Evolutionary conservation across 2,888 invertebrate species (phyloP).

Genomic region (Aphrophora alni): DNA sequence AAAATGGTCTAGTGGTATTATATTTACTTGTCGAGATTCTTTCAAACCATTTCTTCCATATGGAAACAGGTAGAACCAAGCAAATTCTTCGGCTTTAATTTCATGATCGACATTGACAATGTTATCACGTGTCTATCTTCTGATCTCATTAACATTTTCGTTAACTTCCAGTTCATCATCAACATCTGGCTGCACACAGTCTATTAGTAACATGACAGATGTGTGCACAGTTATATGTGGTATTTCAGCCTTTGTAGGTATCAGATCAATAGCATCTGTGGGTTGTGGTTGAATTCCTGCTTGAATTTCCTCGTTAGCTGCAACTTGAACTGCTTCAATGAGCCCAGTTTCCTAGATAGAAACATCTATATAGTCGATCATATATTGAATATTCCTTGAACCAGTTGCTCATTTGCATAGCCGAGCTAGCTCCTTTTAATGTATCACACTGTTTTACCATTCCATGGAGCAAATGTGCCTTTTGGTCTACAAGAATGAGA

Average conservation of each 20-base stretch:
- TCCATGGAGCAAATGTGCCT: slow-evolving; percentile 38
- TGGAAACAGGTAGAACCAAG: slow-evolving; percentile 51
- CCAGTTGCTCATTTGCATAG: slow-evolving; percentile 45
- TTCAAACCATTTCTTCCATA: slow-evolving; percentile 49
- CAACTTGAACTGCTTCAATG: too few species aligned
- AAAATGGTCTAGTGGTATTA: background rate
- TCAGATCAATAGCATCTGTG: too few species aligned
- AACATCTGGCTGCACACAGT: slow-evolving; percentile 43
- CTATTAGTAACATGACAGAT: slow-evolving; percentile 46
- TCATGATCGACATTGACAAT: slow-evolving; percentile 50
- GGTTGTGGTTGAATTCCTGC: too few species aligned
- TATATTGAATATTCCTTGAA: slow-evolving; percentile 41
- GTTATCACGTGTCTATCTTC: slow-evolving; percentile 48
- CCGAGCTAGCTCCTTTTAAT: slow-evolving; percentile 17
- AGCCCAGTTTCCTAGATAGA: too few species aligned
- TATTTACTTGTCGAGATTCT: slow-evolving; percentile 41
- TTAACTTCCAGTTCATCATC: slow-evolving; percentile 45
- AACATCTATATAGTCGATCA: background rate
- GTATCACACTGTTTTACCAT: slow-evolving; percentile 43
- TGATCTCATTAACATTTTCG: slow-evolving; percentile 28
- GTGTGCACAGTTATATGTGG: slow-evolving; percentile 36
- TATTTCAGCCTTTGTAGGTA: too few species aligned
- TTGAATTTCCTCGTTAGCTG: too few species aligned
- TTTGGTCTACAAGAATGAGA: slow-evolving; percentile 50
- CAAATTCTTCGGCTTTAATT: slow-evolving; percentile 51